A percentile compares a stretch with the other conserved stretches of the same genome.
These are phyloP conservation scores for Eleutherodactylus coqui DNA, from an alignment of 2,797 vertebrate genomes.

Conservation along the genomic window DNA sequence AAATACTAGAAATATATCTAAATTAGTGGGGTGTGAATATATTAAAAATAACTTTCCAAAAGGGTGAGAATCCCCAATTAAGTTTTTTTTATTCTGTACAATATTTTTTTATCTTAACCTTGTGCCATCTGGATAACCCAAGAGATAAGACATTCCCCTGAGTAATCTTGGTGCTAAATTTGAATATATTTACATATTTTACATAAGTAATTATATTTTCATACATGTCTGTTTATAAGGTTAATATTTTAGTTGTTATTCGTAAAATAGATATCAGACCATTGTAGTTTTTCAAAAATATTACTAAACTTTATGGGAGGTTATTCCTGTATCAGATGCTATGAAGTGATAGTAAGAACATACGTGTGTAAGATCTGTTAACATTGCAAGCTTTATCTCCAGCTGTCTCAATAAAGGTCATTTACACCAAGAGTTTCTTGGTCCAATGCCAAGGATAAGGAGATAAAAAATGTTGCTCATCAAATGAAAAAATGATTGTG, in stretches of 20 bases:
- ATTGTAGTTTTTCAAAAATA: neutral
- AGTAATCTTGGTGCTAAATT: constrained; percentile 4
- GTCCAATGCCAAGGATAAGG: neutral
- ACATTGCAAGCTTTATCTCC: neutral
- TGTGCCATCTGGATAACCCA: constrained; percentile 31
- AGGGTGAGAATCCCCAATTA: neutral
- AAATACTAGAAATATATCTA: neutral
- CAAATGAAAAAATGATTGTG: neutral
- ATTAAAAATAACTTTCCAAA: neutral
- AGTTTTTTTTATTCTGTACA: neutral
- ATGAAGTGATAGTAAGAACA: neutral
- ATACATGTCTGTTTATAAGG: constrained; percentile 12
- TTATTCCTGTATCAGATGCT: neutral
- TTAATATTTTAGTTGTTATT: neutral
- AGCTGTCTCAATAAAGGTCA: neutral
- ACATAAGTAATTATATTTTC: neutral
- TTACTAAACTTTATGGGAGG: neutral
- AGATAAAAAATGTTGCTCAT: neutral
- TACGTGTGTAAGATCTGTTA: neutral
- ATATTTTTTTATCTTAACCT: constrained; percentile 22
- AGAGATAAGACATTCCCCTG: constrained; percentile 2
- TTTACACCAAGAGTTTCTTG: neutral
- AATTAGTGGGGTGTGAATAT: neutral
- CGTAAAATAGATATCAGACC: neutral
- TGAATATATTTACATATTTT: constrained; percentile 50